phyloP scores from a whole-genome alignment of 2,888 invertebrate species.

The Holacanthella duospinosa region DNA sequence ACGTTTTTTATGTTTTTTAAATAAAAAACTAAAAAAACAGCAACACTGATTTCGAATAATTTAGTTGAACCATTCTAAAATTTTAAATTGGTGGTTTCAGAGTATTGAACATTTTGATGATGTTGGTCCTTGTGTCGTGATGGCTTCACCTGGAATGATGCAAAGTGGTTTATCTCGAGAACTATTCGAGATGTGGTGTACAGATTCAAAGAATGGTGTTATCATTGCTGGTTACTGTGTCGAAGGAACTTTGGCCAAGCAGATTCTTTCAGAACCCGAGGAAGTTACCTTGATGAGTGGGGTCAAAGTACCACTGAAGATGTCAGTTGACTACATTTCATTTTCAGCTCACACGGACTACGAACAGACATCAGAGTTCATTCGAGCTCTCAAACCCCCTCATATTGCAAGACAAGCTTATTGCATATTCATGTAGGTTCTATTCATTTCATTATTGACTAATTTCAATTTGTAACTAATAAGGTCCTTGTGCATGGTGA shows the following conservation, averaged over 20 bases:
- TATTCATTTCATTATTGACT: slow-evolving; percentile 13
- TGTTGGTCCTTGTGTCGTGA: slow-evolving; percentile 97
- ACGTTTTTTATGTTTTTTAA: too few species aligned
- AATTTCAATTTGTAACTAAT: too few species aligned
- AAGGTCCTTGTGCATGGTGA: slow-evolving; percentile 93
- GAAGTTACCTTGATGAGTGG: slow-evolving; percentile 92
- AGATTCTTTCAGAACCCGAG: slow-evolving; percentile 90
- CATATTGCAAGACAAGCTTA: slow-evolving; percentile 64
- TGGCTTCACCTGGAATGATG: slow-evolving; percentile 99
- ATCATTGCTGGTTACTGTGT: slow-evolving; percentile 61
- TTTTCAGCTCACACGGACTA: slow-evolving; percentile 99
- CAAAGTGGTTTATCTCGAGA: slow-evolving; percentile 95
- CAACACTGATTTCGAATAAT: too few species aligned
- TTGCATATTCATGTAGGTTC: neutral
- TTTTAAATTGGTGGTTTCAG: slow-evolving; percentile 43
- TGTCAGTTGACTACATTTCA: slow-evolving; percentile 98
- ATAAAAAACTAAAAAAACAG: too few species aligned
- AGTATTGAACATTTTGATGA: slow-evolving; percentile 99
- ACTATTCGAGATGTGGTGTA: slow-evolving; percentile 97
- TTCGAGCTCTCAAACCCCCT: slow-evolving; percentile 82
- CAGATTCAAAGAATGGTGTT: slow-evolving; percentile 93
- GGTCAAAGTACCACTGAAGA: slow-evolving; percentile 87
- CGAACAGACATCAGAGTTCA: slow-evolving; percentile 94
- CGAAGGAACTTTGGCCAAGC: slow-evolving; percentile 81
- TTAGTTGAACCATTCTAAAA: too few species aligned